phyloP scores from a whole-genome alignment of 2,113 vertebrate species.

The Hydropotes inermis region DNA sequence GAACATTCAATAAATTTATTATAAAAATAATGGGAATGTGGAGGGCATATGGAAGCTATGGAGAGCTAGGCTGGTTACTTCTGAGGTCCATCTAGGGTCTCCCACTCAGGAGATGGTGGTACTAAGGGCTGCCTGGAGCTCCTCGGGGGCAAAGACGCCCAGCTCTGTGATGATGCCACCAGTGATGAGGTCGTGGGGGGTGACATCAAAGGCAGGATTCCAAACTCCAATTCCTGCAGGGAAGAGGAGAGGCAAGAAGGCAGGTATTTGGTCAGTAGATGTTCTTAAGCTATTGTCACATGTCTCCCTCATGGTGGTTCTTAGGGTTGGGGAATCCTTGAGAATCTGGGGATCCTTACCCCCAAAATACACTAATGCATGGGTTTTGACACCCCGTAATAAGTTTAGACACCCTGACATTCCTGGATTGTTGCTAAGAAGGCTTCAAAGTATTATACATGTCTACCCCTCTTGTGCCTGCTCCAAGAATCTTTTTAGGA shows the following conservation, averaged over 20 bases:
- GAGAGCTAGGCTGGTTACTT: not conserved
- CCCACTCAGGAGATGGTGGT: not conserved
- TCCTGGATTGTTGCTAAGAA: not conserved
- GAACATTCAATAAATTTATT: not conserved
- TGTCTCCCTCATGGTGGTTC: not conserved
- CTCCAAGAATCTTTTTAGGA: not conserved
- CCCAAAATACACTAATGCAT: not conserved
- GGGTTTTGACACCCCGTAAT: not conserved
- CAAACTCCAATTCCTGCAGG: slow-evolving; percentile 89
- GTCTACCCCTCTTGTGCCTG: not conserved
- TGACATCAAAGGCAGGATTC: slow-evolving; percentile 95
- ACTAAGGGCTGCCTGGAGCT: slow-evolving; percentile 87
- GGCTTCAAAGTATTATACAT: not conserved
- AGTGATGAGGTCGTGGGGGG: slow-evolving; percentile 92
- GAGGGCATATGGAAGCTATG: not conserved
- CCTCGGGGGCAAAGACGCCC: slow-evolving; percentile 89
- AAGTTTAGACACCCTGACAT: not conserved
- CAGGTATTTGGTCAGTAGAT: not conserved
- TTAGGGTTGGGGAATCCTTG: not conserved
- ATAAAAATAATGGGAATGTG: not conserved
- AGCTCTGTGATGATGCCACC: slow-evolving; percentile 93
- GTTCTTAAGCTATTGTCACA: not conserved
- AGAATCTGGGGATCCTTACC: not conserved
- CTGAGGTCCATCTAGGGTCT: not conserved
- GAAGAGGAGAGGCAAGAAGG: not conserved